Evolutionary conservation across 2,888 invertebrate genomes (phyloP), one percentile per base, ranked within the genome.

Genomic region (Anthophora plumipes): DNA sequence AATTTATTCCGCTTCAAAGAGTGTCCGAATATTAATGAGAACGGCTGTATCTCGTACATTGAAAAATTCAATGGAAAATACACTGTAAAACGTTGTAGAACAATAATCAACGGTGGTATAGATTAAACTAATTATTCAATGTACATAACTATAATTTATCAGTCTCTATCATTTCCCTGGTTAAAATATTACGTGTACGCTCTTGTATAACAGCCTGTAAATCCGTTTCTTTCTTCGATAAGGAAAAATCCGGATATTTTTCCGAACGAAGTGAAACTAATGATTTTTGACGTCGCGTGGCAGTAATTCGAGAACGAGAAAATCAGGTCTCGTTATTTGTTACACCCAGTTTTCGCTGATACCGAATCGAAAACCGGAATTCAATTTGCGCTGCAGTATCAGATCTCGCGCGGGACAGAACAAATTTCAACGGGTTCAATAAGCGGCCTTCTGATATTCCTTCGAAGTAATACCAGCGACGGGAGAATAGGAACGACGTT

Each of bases 311-410:
- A 12, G 25, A 48, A 63, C 46, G 57, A 48, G 48, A 69, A 46
- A 41, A 61, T 31, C 77, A 20, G 43, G 61, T 61, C 39, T 37
- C 22, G 52, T 79, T 77, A 71, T 64, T 59, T 57, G 64, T 79
- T 63, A 39, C 78, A 25, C 79, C 43, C 55, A 69, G 41, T 72
- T 57, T 60, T 37, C 73, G 52, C 39, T 52, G 79, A 78, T 73
- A 63, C 55, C 57, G 61, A 46, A 57, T 67, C 78, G 78, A 77
- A 77, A 77, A 79, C 12, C 64, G 78, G 71, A 79, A 79, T 77
- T 79, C 71, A 79, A 79, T 79, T 79, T 64, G 70, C 77, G n/a
- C 77, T 43, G 39, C 55, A 39, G 77, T 77, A 77, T 78, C 78
- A 70, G 59, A 70, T 79, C 31, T 31, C 77, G 70, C 12, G 31